Evolutionary conservation across 1,140 invertebrate species (phyloP), one percentile per base, ranked within the genome.

Genomic region (Penaeus chinensis): DNA sequence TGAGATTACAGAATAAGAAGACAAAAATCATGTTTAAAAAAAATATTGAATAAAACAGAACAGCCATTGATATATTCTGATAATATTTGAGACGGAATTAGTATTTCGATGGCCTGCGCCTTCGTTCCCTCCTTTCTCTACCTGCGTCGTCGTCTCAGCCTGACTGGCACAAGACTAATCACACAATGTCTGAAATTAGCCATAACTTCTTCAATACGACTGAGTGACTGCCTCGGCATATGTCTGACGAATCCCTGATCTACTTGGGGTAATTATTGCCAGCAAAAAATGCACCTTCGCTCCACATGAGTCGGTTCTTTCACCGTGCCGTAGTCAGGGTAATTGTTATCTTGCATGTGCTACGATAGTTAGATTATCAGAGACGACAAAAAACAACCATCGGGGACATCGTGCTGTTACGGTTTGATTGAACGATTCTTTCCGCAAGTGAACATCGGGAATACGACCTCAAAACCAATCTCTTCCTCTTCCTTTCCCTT

Each of bases 151-250:
- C 54, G 54, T 54, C 8, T 54, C 54, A 54, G 54, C 54, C 54
- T 54, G 54, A 54, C 76, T 79, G 32, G 37, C 77, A 61, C 27
- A 79, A 47, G 77, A 61, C 37, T 60, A 79, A 79, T 61, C 77
- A n/a, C 77, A 79, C 77, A 79, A 79, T 79, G 77, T 54, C 77
- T 79, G 18, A 79, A 60, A 79, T 79, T 79, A 79, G 22, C 18
- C 77, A 60, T 79, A 79, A 60, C 42, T 79, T 79, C 3, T 32
- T n/a, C 22, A 76, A n/a, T 42, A 54, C 47, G 77, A 60, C 19
- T n/a, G 47, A 60, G 77, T 60, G 47, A 79, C 47, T 47, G 22
- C 54, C 54, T 54, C 77, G n/a, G 37, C 77, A 79, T 60, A 79
- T 79, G 77, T 79, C 77, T 79, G 77, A 79, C 61, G 77, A 22